Base-by-base conservation (phyloP, 1,140 invertebrate species). In the Brachionus asplanchnoidis region DNA sequence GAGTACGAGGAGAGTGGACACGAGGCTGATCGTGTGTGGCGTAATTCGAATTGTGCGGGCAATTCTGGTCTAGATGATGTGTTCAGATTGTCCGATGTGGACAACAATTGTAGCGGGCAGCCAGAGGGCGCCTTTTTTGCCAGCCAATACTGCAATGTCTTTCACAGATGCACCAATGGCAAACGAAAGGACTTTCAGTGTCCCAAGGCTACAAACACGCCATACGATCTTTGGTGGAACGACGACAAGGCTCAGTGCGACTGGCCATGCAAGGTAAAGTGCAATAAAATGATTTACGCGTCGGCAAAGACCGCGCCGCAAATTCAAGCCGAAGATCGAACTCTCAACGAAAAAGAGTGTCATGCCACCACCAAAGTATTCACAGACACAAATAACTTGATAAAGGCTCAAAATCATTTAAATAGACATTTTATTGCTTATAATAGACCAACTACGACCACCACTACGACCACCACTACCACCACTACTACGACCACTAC, bases 141-240 rank as follows among this genome's bases (percentile, higher is more conserved):
- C 23, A 84, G 84, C 26, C 12, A 73, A 44, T 84, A 77, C 28
- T 84, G 84, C 26, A 84, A 84, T 8, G 36, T 84, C 0, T 84
- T 84, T 60, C 70, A 75, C 56, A 70, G 84, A 20, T 84, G 84
- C 40, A 66, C 60, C 3, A 77, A 50, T 26, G 84, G 84, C 42
- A 40, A 50, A 28, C 68, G 84, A 3, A 44, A 60, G 14, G 84
- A 84, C 26, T 84, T 84, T 42, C 42, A 50, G 50, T 84, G 84
- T 78, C 46, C 84, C 32, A 53, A 53, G 14, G 84, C 84, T 2
- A 84, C 84, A 9, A 84, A 84, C 28, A 77, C 66, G 8, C 84
- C 84, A 2, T 84, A 84, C n/a, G 84, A 84, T 42, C 23, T 84
- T 4, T 84, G 84, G 84, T 84, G 84, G 84, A 84, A 84, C 28